Percentiles rank a stretch among this genome's conserved stretches.
These are phyloP conservation scores for Orientallactaga bullata DNA, from an alignment of 2,113 vertebrate species.

Conservation along the genomic window DNA sequence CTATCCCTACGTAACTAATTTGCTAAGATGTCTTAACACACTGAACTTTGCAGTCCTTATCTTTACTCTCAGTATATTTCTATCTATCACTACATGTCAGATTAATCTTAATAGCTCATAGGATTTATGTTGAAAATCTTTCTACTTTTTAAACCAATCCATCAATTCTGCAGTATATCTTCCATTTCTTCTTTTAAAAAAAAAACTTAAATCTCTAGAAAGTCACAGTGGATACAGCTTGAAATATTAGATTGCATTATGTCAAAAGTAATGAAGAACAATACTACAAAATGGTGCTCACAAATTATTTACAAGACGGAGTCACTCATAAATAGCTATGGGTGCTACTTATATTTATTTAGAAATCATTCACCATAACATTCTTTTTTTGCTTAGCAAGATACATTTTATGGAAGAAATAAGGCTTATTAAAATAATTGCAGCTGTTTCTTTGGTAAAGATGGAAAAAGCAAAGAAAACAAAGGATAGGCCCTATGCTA, in stretches of 20 bases:
- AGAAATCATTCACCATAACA: slow-evolving; percentile 19
- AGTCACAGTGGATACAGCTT: neutral
- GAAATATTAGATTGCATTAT: slow-evolving; percentile 22
- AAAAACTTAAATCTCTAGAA: neutral
- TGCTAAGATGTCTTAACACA: neutral
- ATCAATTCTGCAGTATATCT: neutral
- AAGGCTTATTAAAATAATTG: neutral
- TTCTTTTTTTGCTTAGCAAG: neutral
- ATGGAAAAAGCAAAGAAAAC: neutral
- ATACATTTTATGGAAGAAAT: slow-evolving; percentile 43
- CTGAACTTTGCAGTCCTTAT: neutral
- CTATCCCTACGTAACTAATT: neutral
- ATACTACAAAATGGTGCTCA: neutral
- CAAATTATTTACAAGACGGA: slow-evolving; percentile 18
- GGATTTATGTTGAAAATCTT: neutral
- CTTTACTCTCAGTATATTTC: slow-evolving; percentile 21
- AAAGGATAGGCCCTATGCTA: neutral
- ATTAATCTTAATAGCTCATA: neutral
- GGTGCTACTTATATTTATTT: slow-evolving; percentile 10
- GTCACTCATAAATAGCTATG: neutral
- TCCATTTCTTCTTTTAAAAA: neutral
- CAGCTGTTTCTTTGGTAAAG: slow-evolving; percentile 9
- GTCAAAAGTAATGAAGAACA: slow-evolving; percentile 31
- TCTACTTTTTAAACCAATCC: slow-evolving; percentile 1
- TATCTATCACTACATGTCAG: neutral